phyloP scores from a whole-genome alignment of 2,113 vertebrate genomes.

The Oryzias celebensis region DNA sequence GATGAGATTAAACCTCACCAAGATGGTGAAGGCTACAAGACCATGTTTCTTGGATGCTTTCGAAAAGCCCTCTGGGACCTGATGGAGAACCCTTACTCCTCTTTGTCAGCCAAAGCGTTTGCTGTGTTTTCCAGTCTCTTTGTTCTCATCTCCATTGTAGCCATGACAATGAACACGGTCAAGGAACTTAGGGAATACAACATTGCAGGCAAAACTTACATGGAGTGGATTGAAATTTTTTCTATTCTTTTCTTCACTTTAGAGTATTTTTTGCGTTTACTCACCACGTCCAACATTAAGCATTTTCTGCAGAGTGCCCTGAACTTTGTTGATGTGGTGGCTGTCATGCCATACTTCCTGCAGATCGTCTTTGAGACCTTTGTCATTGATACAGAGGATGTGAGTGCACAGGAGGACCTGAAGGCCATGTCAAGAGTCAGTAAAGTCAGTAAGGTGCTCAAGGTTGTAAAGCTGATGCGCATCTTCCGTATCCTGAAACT shows the following conservation, averaged over 20 bases:
- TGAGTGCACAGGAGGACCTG: constrained; percentile 80
- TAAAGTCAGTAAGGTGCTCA: constrained; percentile 90
- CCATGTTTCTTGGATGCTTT: constrained; percentile 78
- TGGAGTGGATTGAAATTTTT: constrained; percentile 83
- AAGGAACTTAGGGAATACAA: constrained; percentile 80
- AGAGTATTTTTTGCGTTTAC: constrained; percentile 83
- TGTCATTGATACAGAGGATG: constrained; percentile 71
- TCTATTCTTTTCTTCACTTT: constrained; percentile 88
- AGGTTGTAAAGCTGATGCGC: constrained; percentile 88
- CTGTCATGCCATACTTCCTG: constrained; percentile 89
- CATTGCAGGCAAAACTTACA: constrained; percentile 79
- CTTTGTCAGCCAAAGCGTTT: constrained; percentile 84
- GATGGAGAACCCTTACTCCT: constrained; percentile 89
- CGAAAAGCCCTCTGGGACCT: constrained; percentile 84
- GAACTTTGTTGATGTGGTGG: constrained; percentile 87
- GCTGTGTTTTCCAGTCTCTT: constrained; percentile 87
- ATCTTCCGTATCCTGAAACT: constrained; percentile 92
- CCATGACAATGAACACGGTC: constrained; percentile 89
- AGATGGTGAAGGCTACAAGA: constrained; percentile 73
- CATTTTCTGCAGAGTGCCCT: constrained; percentile 84
- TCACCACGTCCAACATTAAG: constrained; percentile 82
- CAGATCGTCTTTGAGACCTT: constrained; percentile 85
- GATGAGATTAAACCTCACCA: constrained; percentile 83
- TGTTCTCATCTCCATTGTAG: constrained; percentile 87
- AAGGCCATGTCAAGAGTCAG: constrained; percentile 85